Percentiles rank a stretch among this genome's conserved stretches.
These are phyloP conservation scores for Onchidella celtica DNA, from an alignment of 2,888 invertebrate species.

Conservation along the genomic window DNA sequence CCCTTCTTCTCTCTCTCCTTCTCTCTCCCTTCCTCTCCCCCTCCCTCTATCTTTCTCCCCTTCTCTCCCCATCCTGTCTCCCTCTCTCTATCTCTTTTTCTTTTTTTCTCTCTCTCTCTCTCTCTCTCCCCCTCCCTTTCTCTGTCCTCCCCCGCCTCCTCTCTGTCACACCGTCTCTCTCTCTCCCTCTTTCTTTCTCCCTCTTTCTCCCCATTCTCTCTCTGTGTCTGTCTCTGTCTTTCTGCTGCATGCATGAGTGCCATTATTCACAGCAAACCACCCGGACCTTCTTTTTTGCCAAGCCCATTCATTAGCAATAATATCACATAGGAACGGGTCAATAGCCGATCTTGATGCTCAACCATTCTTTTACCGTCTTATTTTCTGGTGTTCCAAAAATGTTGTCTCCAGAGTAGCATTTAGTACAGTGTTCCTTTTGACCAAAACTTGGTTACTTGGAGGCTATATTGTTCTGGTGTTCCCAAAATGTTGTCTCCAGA, in stretches of 20 bases:
- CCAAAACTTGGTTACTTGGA: too few relatives aligned
- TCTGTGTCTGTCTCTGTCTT: neutral
- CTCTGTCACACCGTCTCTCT: neutral
- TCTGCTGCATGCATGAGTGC: neutral
- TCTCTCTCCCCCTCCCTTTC: neutral
- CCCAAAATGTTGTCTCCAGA: too few relatives aligned
- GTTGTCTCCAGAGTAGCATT: too few relatives aligned
- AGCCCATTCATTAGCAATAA: too few relatives aligned
- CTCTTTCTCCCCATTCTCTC: neutral
- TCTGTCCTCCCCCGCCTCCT: neutral
- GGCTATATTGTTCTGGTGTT: too few relatives aligned
- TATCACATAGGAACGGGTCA: too few relatives aligned
- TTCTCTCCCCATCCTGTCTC: conserved; percentile 2
- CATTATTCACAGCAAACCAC: too few relatives aligned
- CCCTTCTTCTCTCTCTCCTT: neutral
- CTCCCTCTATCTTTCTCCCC: conserved; percentile 7
- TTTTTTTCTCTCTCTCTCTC: neutral
- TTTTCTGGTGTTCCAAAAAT: too few relatives aligned
- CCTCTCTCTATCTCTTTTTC: neutral
- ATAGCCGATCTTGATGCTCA: too few relatives aligned
- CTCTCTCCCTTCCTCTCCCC: neutral
- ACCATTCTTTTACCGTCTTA: too few relatives aligned
- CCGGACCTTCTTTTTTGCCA: too few relatives aligned
- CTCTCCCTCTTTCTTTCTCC: neutral
- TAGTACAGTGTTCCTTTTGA: too few relatives aligned